These are phyloP conservation scores for Galleria mellonella DNA, from an alignment of 1,140 invertebrate genomes.

Conservation along the genomic window DNA sequence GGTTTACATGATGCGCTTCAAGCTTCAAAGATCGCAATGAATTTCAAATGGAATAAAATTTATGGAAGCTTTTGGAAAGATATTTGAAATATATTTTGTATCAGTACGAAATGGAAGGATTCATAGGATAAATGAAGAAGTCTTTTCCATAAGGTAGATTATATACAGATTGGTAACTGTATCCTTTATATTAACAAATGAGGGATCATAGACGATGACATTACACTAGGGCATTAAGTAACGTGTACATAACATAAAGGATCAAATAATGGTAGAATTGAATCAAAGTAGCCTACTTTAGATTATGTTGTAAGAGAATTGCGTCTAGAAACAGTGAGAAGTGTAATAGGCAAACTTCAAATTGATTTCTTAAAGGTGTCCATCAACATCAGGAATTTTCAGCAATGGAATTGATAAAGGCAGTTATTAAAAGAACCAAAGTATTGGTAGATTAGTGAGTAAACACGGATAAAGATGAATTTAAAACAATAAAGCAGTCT, in stretches of 20 bases:
- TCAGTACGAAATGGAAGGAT: too few species aligned
- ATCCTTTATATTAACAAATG: conserved; percentile 33
- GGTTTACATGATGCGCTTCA: too few species aligned
- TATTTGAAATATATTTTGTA: conserved; percentile 1
- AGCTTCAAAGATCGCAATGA: too few species aligned
- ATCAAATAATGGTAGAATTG: conserved; percentile 38
- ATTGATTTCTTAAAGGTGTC: too few species aligned
- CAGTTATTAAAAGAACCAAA: conserved; percentile 55
- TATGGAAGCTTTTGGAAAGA: too few species aligned
- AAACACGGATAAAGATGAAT: conserved; percentile 22
- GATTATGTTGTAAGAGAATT: conserved; percentile 8
- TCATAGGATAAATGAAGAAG: too few species aligned
- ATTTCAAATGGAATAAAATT: too few species aligned
- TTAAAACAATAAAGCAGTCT: conserved; percentile 1
- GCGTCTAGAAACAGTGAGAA: not conserved
- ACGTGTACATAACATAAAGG: conserved; percentile 48
- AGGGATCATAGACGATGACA: conserved; percentile 56
- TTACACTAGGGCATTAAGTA: conserved; percentile 53
- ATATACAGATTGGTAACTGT: conserved; percentile 1
- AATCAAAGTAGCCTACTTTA: conserved; percentile 16
- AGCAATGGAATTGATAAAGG: conserved; percentile 51
- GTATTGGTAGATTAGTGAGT: conserved; percentile 35
- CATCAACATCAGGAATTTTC: conserved; percentile 26
- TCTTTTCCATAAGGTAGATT: not conserved
- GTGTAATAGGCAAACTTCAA: not conserved